Evolutionary conservation across 2,888 invertebrate species (phyloP), one percentile per base, ranked within the genome.

Genomic region (Volucella inflata): DNA sequence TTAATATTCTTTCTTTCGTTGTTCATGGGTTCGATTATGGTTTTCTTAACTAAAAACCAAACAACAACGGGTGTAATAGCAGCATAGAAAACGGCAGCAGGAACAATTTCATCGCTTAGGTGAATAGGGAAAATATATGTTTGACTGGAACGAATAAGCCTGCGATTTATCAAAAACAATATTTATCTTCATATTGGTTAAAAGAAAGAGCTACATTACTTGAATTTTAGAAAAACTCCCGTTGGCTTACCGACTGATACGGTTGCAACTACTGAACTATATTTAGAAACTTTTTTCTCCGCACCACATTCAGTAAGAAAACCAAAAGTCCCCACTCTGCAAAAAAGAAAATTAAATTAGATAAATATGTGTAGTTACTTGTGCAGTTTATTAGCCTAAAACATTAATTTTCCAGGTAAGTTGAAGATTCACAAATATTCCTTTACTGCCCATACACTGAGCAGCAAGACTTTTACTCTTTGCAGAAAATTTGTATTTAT

Each of bases 21-120:
- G 1, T 96, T 93, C 89, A 98, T 95, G 0, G 97, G 97, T 88
- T 97, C 97, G 14, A 99, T 94, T 12, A 98, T 93, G 0, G 97
- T 93, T 89, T 96, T 96, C 92, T 97, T 98, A 0, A 98, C 93
- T 0, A 97, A 92, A 68, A 96, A 93, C 95, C 96, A 97, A 1
- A 95, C 94, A 44, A 98, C 93, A 12, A 98, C 87, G 0, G 99
- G 98, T n/a, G 96, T 94, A 0, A 97, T 93, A 0, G 98, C 97
- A 11, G 98, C 98, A 91, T 99, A 99, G 91, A 99, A 97, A 50
- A 99, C 94, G 0, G 98, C 97, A 17, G 97, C 96, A 0, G 98
- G 97, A 89, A 97, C 93, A 17, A 98, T 94, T 90, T 97, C 97
- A 89, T 98, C 98, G 89, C 98, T 97, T 21, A 99, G 92, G 88